A percentile compares a stretch with the other conserved stretches of the same genome.
These are phyloP conservation scores for Antennarius striatus DNA, from an alignment of 2,113 vertebrate species.

Conservation along the genomic window DNA sequence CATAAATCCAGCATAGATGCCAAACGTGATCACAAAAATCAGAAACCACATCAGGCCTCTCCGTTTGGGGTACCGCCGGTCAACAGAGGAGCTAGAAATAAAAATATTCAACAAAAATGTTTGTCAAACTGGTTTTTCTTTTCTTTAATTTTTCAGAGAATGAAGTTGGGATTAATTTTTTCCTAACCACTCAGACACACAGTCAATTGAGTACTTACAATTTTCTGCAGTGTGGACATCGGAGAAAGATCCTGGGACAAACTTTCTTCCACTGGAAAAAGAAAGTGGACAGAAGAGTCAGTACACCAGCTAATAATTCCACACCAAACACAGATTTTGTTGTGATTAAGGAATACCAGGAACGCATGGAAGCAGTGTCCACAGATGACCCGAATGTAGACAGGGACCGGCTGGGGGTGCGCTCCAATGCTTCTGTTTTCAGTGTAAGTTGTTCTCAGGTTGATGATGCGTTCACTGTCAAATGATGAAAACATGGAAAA, in stretches of 20 bases:
- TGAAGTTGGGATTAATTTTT: neutral
- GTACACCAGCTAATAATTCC: neutral
- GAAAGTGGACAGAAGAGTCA: neutral
- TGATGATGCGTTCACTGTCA: constrained; percentile 76
- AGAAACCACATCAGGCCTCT: constrained; percentile 84
- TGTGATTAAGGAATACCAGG: constrained; percentile 57
- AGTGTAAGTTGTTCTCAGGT: constrained; percentile 73
- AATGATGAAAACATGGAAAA: neutral
- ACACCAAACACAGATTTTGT: neutral
- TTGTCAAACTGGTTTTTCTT: neutral
- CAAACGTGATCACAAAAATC: constrained; percentile 78
- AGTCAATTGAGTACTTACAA: constrained; percentile 74
- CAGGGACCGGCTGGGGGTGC: constrained; percentile 51
- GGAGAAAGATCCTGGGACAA: constrained; percentile 85
- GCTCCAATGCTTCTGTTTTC: constrained; percentile 63
- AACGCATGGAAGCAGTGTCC: constrained; percentile 77
- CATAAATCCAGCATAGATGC: constrained; percentile 81
- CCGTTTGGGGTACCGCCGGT: constrained; percentile 84
- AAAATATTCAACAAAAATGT: neutral
- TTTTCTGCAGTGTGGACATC: constrained; percentile 89
- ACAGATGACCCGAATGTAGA: constrained; percentile 72
- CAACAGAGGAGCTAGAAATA: constrained; percentile 85
- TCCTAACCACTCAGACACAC: neutral
- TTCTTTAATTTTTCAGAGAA: too few relatives aligned
- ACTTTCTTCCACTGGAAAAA: constrained; percentile 85